Percentiles rank a stretch among this genome's conserved stretches.
Evolutionary conservation across 2,113 vertebrate genomes (phyloP).

Genomic region (Labeo catla): DNA sequence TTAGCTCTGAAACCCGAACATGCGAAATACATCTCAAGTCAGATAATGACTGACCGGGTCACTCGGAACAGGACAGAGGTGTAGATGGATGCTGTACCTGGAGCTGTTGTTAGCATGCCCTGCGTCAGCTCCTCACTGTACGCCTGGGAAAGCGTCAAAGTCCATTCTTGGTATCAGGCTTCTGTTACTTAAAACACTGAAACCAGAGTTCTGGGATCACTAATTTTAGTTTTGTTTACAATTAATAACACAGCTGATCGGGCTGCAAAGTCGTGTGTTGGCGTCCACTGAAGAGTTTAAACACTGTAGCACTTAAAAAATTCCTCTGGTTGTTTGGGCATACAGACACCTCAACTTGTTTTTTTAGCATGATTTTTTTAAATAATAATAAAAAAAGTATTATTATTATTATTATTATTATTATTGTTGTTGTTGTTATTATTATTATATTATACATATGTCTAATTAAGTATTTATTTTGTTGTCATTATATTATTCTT

Average conservation of each 20-base stretch:
- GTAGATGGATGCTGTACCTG: conserved; percentile 26
- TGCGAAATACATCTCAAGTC: conserved; percentile 3
- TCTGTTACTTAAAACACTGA: not conserved
- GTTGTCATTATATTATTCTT: too few species aligned
- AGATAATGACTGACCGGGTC: conserved; percentile 28
- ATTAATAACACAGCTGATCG: not conserved
- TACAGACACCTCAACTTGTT: not conserved
- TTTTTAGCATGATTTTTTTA: too few species aligned
- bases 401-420: too few species aligned
- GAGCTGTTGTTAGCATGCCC: conserved; percentile 22
- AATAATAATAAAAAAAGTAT: too few species aligned
- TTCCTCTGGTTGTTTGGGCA: not conserved
- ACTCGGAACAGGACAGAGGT: conserved; percentile 6
- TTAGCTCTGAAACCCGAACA: conserved; percentile 20
- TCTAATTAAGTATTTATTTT: too few species aligned
- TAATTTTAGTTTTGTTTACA: conserved; percentile 7
- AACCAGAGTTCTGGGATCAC: not conserved
- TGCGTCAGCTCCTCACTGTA: conserved; percentile 23
- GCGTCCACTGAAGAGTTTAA: not conserved
- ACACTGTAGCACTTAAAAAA: not conserved
- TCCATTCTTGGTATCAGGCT: conserved; percentile 12
- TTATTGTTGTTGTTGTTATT: too few species aligned
- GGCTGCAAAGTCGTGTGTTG: not conserved
- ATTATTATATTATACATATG: too few species aligned
- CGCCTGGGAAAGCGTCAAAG: not conserved